Conservation (phyloP, 2,113 vertebrate genomes). For the Sphyrna mokarran region DNA sequence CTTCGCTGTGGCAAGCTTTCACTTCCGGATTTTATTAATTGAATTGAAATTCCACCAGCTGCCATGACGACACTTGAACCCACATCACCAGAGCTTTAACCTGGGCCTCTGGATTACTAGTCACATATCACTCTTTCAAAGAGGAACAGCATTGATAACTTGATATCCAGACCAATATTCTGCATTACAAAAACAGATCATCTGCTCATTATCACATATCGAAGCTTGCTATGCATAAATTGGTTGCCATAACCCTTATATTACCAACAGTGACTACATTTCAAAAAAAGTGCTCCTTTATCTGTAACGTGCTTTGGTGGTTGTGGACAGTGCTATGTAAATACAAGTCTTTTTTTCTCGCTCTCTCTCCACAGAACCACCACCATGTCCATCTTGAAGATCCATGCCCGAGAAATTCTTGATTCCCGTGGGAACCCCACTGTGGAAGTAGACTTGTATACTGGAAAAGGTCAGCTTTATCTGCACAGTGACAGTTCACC, state of each 20-base stretch:
- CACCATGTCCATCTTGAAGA: conserved; percentile 84
- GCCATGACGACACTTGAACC: too few relatives aligned
- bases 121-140: too few relatives aligned
- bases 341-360: neutral
- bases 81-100: too few relatives aligned
- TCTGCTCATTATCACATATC: neutral
- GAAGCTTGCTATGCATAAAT: too few relatives aligned
- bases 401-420: conserved; percentile 85
- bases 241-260: too few relatives aligned
- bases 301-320: neutral
- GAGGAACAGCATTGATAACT: too few relatives aligned
- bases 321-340: neutral
- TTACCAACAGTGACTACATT: neutral
- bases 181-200: too few relatives aligned
- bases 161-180: too few relatives aligned
- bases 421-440: conserved; percentile 99
- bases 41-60: too few relatives aligned
- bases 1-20: too few relatives aligned
- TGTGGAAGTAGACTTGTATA: conserved; percentile 87
- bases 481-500: neutral
- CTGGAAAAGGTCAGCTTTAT: conserved; percentile 71
- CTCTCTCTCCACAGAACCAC: conserved; percentile 51
- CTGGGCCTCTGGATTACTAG: too few relatives aligned
- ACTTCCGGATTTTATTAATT: too few relatives aligned
- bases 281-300: neutral